Base-by-base conservation (phyloP, 92 coral and sea anemone species). In the Palythoa caribaeorum region DNA sequence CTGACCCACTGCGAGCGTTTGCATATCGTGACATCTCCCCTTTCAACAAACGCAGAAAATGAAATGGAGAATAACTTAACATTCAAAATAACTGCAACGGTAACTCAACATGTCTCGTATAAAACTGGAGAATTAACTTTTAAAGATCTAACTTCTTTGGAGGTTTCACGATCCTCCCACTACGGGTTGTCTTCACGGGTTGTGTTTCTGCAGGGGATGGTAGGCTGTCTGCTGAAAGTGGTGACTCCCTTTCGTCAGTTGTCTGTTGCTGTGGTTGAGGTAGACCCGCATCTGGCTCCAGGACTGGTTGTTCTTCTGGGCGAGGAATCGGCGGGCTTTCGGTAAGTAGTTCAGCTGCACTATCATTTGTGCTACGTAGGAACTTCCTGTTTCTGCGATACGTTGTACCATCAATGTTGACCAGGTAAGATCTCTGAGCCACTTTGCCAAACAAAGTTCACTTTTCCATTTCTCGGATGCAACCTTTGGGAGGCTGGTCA, bases 331-430 rank as follows among this genome's bases (percentile, higher is more conserved):
- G 72, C 72, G 28, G 72, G 72, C 72, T 66, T 66, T 66, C 72
- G 6, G 72, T 3, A 73, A 40, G 69, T 16, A 60, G 78, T 54
- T 57, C 83, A 9, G 87, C 35, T 50, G 19, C 83, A 12, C 72
- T 60, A 60, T 76, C 84, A 76, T 71, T 36, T 80, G 88, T 83
- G 13, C 75, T 81, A 72, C 93, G 78, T 80, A 86, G 73, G 20
- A 78, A 80, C 44, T 86, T 81, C 37, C 88, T 79, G 72, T 90
- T 90, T 90, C 93, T 73, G 12, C 84, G 90, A 81, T 79, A 90
- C 17, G 39, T 73, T 17, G 87, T 40, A 40, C 88, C 93, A 51
- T 75, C 63, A 20, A 86, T 84, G n/a, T 87, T 90, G 16, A 90
- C 90, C 3, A 90, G 21, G 73, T 86, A 90, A 44, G 90, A 86